A percentile compares a stretch with the other conserved stretches of the same genome.
Evolutionary conservation across 2,888 invertebrate species (phyloP).

Genomic region (Timandra comae): DNA sequence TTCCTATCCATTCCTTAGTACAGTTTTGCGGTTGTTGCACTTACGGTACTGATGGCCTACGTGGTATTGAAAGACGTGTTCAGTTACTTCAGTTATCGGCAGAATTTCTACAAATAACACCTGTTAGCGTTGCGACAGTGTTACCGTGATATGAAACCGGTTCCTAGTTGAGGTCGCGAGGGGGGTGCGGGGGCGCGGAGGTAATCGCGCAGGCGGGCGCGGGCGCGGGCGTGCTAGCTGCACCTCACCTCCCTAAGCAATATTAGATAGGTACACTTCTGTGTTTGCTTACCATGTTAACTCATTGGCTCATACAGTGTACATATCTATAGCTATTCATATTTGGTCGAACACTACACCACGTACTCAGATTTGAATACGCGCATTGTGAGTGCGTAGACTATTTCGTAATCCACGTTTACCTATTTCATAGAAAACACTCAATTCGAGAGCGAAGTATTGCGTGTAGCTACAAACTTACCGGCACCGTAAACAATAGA

Average conservation of each 20-base stretch:
- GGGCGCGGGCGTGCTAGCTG: conserved; percentile 22
- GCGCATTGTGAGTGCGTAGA: not conserved
- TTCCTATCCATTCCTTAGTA: no score
- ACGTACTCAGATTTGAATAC: conserved; percentile 1
- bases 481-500: conserved; percentile 1
- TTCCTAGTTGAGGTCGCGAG: conserved; percentile 26
- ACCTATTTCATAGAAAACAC: conserved; percentile 3
- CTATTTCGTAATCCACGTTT: conserved; percentile 1
- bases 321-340: conserved; percentile 32
- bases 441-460: not conserved
- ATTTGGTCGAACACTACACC: conserved; percentile 16
- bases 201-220: no score
- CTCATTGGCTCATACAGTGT: conserved; percentile 6
- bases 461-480: no score
- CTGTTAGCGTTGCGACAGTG: conserved; percentile 61
- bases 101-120: conserved; percentile 63
- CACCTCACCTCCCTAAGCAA: no score
- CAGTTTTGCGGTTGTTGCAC: no score
- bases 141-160: conserved; percentile 58
- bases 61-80: conserved; percentile 29
- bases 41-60: conserved; percentile 6
- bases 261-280: no score
- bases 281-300: conserved; percentile 19
- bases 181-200: conserved; percentile 19
- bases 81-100: conserved; percentile 29